phyloP scores from a whole-genome alignment of 2,113 vertebrate species.

The Puma concolor region DNA sequence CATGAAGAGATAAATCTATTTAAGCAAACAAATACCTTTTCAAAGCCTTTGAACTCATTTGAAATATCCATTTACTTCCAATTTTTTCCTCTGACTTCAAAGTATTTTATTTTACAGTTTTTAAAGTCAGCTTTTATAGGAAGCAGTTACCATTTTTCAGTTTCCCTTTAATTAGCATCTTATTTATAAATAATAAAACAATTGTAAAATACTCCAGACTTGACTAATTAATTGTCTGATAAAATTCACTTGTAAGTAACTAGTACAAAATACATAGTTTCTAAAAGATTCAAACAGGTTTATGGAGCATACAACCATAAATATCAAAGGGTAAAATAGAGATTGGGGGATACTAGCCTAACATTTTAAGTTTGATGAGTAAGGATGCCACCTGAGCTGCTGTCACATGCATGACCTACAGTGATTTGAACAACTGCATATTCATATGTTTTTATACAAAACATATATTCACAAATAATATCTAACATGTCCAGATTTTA shows the following conservation, averaged over 20 bases:
- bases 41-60: background rate
- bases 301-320: background rate
- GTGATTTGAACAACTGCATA: background rate
- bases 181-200: slow-evolving; percentile 36
- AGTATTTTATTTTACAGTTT: slow-evolving; percentile 44
- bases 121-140: background rate
- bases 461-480: background rate
- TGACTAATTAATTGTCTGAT: slow-evolving; percentile 19
- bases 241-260: slow-evolving; percentile 38
- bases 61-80: slow-evolving; percentile 2
- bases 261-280: slow-evolving; percentile 15
- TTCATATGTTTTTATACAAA: background rate
- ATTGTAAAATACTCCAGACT: background rate
- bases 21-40: slow-evolving; percentile 41
- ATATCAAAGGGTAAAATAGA: background rate
- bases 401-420: background rate
- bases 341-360: background rate
- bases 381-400: background rate
- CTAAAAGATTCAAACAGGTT: background rate
- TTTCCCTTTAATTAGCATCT: slow-evolving; percentile 20
- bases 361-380: background rate
- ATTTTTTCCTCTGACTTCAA: slow-evolving; percentile 6
- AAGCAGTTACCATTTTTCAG: background rate
- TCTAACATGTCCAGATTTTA: background rate
- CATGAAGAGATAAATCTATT: background rate